These are phyloP conservation scores for Salminus brasiliensis DNA, from an alignment of 2,113 vertebrate species.

Conservation along the genomic window DNA sequence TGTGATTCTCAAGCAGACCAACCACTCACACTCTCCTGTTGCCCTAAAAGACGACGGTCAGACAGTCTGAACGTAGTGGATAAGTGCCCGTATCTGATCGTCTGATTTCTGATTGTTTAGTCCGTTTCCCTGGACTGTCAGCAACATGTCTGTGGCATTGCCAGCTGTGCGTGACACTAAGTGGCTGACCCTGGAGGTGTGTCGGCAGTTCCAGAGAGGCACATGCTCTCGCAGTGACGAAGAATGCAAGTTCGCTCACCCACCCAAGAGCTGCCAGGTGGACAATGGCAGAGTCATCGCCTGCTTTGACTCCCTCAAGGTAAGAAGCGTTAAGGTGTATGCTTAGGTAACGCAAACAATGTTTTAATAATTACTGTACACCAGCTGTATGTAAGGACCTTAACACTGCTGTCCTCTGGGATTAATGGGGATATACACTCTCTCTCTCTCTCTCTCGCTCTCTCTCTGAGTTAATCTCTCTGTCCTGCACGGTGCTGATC, in stretches of 20 bases:
- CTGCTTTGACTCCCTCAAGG: conserved; percentile 99
- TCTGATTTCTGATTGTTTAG: conserved; percentile 11
- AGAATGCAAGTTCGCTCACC: conserved; percentile 99
- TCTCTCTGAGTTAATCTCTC: conserved; percentile 3
- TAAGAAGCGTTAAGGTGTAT: conserved; percentile 72
- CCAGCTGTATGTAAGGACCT: neutral
- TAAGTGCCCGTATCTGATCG: conserved; percentile 18
- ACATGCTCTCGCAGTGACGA: conserved; percentile 98
- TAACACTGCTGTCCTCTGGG: neutral
- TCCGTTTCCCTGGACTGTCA: conserved; percentile 12
- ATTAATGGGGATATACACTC: neutral
- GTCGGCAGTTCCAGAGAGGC: conserved; percentile 98
- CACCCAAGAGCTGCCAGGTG: conserved; percentile 98
- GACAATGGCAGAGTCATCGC: conserved; percentile 98
- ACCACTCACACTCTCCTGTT: neutral
- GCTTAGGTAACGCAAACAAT: neutral
- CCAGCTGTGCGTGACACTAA: conserved; percentile 90
- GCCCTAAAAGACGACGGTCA: conserved; percentile 14
- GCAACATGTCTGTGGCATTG: conserved; percentile 43
- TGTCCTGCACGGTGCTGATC: neutral
- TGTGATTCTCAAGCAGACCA: conserved; percentile 14
- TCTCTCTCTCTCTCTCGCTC: neutral
- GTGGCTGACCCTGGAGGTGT: conserved; percentile 98
- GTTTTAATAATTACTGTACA: neutral
- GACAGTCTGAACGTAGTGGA: conserved; percentile 19